These are phyloP conservation scores for Sebastes fasciatus DNA, from an alignment of 2,113 vertebrate species.

Conservation along the genomic window DNA sequence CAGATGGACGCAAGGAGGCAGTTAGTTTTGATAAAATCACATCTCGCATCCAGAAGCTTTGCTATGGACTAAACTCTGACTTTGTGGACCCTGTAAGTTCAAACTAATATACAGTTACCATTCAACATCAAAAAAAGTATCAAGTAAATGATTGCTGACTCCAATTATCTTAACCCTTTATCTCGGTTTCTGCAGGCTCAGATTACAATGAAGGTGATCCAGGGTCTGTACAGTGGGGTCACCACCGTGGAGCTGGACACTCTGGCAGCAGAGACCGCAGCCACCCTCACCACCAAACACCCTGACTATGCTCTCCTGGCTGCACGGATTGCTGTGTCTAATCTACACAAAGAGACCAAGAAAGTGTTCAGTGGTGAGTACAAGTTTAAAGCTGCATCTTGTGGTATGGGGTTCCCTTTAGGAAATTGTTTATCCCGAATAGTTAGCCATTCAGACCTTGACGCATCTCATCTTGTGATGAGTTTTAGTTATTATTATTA, in stretches of 20 bases:
- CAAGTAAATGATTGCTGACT: not conserved
- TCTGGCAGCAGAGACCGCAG: constrained; percentile 93
- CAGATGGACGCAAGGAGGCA: constrained; percentile 93
- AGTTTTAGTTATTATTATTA: too few relatives aligned
- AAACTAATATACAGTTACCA: not conserved
- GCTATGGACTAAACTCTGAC: constrained; percentile 94
- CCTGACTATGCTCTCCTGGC: constrained; percentile 96
- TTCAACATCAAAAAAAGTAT: not conserved
- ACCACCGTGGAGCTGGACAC: constrained; percentile 96
- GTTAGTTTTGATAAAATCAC: constrained; percentile 99
- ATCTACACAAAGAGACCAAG: constrained; percentile 97
- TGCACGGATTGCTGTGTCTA: constrained; percentile 95
- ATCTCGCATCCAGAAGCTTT: constrained; percentile 96
- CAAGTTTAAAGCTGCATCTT: not conserved
- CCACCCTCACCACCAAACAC: constrained; percentile 96
- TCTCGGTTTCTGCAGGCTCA: constrained; percentile 84
- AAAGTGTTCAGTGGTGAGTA: constrained; percentile 96
- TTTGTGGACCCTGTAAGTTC: constrained; percentile 96
- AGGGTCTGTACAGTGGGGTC: constrained; percentile 95
- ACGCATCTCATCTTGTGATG: too few relatives aligned
- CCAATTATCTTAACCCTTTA: not conserved
- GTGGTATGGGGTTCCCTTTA: not conserved
- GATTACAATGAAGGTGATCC: constrained; percentile 99
- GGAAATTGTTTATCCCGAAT: not conserved
- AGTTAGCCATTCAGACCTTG: too few relatives aligned